Percentiles rank a stretch among this genome's conserved stretches.
These are phyloP conservation scores for Butorides virescens DNA, from an alignment of 2,113 vertebrate species.

Conservation along the genomic window DNA sequence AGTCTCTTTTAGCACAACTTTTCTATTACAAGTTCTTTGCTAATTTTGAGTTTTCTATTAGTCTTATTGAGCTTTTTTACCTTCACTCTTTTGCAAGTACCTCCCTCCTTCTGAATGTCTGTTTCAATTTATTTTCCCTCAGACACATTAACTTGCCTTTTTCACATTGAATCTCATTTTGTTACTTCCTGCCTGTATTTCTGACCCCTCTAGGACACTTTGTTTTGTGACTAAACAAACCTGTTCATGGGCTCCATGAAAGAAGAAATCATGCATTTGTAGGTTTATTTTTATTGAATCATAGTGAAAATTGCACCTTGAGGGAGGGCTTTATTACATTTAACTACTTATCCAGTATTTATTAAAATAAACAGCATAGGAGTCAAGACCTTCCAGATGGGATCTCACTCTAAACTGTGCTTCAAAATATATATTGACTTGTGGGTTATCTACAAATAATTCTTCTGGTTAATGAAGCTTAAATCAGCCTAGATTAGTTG, in stretches of 20 bases:
- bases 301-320: conserved; percentile 42
- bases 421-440: background rate
- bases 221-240: conserved; percentile 46
- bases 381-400: conserved; percentile 37
- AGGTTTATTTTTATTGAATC: conserved; percentile 62
- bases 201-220: conserved; percentile 31
- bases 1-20: background rate
- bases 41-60: background rate
- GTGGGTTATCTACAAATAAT: background rate
- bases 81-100: background rate
- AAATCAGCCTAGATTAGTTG: background rate
- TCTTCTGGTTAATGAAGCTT: background rate
- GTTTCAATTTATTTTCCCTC: conserved; percentile 52
- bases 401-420: background rate
- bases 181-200: conserved; percentile 49
- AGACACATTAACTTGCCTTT: background rate
- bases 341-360: conserved; percentile 55
- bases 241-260: conserved; percentile 19
- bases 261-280: background rate
- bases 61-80: background rate
- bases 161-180: conserved; percentile 20
- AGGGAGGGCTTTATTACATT: conserved; percentile 43
- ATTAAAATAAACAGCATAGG: conserved; percentile 52
- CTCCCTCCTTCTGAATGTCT: background rate
- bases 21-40: background rate